Evolutionary conservation across 2,113 vertebrate genomes (phyloP).

Genomic region (Zosterops pallidus): DNA sequence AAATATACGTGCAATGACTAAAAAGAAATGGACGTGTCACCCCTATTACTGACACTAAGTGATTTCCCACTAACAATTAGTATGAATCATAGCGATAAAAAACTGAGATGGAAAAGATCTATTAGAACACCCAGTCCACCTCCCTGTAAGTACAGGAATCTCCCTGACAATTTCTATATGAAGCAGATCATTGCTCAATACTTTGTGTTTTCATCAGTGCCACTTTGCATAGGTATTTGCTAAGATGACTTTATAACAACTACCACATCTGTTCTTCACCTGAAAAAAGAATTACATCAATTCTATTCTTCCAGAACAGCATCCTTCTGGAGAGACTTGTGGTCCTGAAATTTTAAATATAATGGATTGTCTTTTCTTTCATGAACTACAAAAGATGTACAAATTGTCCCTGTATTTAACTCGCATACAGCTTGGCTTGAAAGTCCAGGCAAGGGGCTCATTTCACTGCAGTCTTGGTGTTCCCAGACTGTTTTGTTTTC

Average conservation of each 20-base stretch:
- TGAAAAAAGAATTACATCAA: not conserved
- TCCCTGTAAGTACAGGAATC: conserved; percentile 2
- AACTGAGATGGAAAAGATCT: conserved; percentile 36
- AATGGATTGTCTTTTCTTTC: not conserved
- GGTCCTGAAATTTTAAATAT: not conserved
- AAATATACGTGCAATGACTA: conserved; percentile 7
- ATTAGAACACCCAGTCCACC: not conserved
- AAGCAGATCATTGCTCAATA: not conserved
- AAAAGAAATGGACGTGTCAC: conserved; percentile 25
- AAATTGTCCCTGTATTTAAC: not conserved
- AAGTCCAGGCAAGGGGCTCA: not conserved
- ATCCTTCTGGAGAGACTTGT: not conserved
- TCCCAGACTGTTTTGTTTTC: not conserved
- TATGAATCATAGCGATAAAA: conserved; percentile 43
- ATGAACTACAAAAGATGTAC: not conserved
- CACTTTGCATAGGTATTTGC: not conserved
- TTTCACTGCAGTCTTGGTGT: not conserved
- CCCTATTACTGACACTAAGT: conserved; percentile 50
- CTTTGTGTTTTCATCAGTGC: not conserved
- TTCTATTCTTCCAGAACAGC: not conserved
- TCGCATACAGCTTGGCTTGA: not conserved
- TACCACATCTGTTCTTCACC: not conserved
- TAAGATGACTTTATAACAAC: not conserved
- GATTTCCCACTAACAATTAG: conserved; percentile 67
- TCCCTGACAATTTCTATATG: not conserved